These are phyloP conservation scores for Orestias chungarensis DNA, from an alignment of 2,797 vertebrate species.

Conservation along the genomic window DNA sequence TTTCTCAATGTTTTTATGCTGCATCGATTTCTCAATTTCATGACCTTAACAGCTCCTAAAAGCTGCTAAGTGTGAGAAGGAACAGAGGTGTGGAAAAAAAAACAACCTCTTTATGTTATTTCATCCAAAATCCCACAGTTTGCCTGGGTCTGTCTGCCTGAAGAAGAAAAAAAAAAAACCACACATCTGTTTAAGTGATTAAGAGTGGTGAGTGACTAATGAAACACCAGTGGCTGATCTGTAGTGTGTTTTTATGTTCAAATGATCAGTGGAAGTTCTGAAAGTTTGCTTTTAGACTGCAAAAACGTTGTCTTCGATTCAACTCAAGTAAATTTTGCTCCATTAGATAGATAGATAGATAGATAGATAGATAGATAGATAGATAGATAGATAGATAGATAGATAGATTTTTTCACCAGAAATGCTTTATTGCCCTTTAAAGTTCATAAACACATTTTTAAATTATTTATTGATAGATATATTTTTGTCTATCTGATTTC, in stretches of 20 bases:
- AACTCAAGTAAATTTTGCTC: not conserved
- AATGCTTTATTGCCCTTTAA: too few relatives aligned
- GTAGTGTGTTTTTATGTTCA: conserved; percentile 22
- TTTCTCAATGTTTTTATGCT: not conserved
- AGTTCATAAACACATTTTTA: too few relatives aligned
- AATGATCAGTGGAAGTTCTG: conserved; percentile 1
- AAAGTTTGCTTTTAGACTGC: conserved; percentile 2
- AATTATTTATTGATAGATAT: too few relatives aligned
- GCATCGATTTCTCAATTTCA: not conserved
- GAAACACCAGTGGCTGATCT: conserved; percentile 39
- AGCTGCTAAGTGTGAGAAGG: not conserved
- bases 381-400: too few relatives aligned
- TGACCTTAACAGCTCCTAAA: conserved; percentile 5
- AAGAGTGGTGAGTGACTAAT: conserved; percentile 52
- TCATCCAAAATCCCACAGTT: conserved; percentile 49
- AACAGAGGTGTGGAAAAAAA: conserved; percentile 50
- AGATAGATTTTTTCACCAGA: too few relatives aligned
- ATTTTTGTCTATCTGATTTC: too few relatives aligned
- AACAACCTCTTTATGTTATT: conserved; percentile 40
- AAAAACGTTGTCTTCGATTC: not conserved
- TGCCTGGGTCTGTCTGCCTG: conserved; percentile 33
- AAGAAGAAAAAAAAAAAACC: conserved; percentile 29
- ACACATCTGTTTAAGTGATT: conserved; percentile 72
- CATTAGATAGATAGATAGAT: not conserved
- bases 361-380: not conserved